Evolutionary conservation across 2,113 vertebrate genomes (phyloP).

Genomic region (Colius striatus): DNA sequence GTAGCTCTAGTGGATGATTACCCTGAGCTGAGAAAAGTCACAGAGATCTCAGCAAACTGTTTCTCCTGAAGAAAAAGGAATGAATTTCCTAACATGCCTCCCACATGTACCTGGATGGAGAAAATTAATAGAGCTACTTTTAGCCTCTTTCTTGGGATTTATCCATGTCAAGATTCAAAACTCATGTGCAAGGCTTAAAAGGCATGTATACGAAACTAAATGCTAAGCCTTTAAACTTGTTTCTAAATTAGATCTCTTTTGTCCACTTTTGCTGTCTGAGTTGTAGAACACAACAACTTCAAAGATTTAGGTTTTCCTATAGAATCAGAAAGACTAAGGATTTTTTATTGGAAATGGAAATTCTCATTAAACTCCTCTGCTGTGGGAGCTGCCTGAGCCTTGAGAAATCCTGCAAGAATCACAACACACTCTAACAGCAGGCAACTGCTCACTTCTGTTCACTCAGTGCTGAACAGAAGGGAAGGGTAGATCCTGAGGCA

Average conservation of each 20-base stretch:
- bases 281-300: neutral
- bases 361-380: neutral
- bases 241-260: neutral
- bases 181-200: neutral
- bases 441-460: neutral
- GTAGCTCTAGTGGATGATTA: neutral
- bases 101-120: neutral
- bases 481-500: neutral
- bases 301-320: neutral
- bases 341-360: neutral
- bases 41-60: neutral
- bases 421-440: neutral
- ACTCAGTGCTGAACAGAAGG: neutral
- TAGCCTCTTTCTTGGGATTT: neutral
- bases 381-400: neutral
- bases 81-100: neutral
- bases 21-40: neutral
- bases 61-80: neutral
- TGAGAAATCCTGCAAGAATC: neutral
- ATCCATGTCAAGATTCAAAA: neutral
- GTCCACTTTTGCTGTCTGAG: neutral
- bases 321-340: neutral
- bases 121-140: neutral
- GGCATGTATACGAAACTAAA: neutral
- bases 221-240: neutral